phyloP scores from a whole-genome alignment of 1,140 invertebrate species.

The Pseudomyrmex gracilis region DNA sequence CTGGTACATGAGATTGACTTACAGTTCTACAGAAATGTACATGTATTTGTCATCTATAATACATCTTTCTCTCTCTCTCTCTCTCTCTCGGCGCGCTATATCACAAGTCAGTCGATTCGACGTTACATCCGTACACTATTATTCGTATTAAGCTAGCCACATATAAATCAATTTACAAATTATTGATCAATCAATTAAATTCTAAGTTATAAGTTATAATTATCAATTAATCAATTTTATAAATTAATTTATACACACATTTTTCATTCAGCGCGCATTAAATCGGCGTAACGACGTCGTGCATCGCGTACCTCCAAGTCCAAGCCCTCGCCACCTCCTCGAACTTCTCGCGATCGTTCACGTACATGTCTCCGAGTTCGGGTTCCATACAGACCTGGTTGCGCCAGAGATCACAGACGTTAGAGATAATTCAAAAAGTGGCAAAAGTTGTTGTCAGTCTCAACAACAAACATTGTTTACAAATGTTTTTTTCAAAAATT shows the following conservation, averaged over 20 bases:
- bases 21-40: constrained; percentile 39
- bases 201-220: no score
- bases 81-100: constrained; percentile 20
- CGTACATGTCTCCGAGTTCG: constrained; percentile 92
- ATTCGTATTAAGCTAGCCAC: no score
- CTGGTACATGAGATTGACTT: constrained; percentile 28
- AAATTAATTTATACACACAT: constrained; percentile 19
- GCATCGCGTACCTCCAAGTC: constrained; percentile 98
- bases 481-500: no score
- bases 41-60: background rate
- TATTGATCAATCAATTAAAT: no score
- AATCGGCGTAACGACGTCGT: constrained; percentile 89
- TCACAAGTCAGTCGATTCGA: constrained; percentile 40
- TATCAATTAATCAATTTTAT: constrained; percentile 26
- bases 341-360: constrained; percentile 90
- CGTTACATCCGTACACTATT: no score
- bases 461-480: no score
- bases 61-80: background rate
- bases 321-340: constrained; percentile 93
- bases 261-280: constrained; percentile 65
- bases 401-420: constrained; percentile 25
- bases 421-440: constrained; percentile 23
- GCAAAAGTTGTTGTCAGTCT: no score
- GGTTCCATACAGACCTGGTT: constrained; percentile 96
- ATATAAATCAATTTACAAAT: no score